These are phyloP conservation scores for Bettongia penicillata DNA, from an alignment of 2,113 vertebrate genomes.

Conservation along the genomic window DNA sequence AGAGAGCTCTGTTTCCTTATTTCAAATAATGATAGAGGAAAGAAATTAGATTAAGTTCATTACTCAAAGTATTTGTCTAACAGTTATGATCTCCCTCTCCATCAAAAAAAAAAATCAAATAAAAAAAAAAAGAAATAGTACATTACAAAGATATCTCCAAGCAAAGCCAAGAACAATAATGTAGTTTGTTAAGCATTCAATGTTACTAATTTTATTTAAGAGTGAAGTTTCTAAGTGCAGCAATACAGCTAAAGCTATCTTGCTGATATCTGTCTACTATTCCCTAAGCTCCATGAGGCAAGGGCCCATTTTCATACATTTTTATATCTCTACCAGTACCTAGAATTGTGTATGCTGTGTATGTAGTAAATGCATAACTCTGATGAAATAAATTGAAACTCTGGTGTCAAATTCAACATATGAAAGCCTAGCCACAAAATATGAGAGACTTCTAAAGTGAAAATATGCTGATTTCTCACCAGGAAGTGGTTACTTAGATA, in stretches of 20 bases:
- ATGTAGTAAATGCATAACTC: not conserved
- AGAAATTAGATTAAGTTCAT: not conserved
- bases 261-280: not conserved
- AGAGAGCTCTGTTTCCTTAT: not conserved
- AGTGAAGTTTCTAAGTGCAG: not conserved
- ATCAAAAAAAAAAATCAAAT: not conserved
- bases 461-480: not conserved
- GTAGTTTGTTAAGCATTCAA: not conserved
- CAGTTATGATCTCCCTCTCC: not conserved
- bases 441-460: not conserved
- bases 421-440: not conserved
- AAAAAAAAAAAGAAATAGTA: not conserved
- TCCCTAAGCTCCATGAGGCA: not conserved
- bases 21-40: not conserved
- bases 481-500: not conserved
- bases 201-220: not conserved
- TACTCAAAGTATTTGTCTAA: not conserved
- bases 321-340: not conserved
- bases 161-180: not conserved
- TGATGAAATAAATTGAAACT: not conserved
- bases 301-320: not conserved
- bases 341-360: not conserved
- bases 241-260: not conserved
- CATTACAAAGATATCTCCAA: not conserved
- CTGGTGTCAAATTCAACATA: not conserved